phyloP scores from a whole-genome alignment of 2,113 vertebrate genomes.

The Oryctolagus cuniculus region DNA sequence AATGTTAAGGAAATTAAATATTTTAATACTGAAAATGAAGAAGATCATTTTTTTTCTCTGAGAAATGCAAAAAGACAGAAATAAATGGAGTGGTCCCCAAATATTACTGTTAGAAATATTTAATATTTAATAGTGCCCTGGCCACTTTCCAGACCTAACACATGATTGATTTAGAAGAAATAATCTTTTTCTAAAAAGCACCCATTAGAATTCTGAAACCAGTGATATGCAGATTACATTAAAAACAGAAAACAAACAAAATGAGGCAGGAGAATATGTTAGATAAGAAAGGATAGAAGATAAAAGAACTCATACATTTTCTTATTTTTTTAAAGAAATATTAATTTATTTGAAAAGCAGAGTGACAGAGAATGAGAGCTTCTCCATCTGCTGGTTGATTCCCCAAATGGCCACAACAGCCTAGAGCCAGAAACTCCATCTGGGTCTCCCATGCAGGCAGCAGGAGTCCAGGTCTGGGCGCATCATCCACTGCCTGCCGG shows the following conservation, averaged over 20 bases:
- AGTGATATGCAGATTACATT: background rate
- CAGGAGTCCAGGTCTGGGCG: no score
- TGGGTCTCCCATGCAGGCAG: no score
- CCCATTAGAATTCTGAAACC: background rate
- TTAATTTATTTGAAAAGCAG: no score
- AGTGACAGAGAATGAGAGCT: no score
- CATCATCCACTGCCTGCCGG: no score
- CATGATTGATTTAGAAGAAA: background rate
- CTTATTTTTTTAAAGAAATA: background rate
- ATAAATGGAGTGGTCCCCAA: background rate
- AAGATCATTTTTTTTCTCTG: background rate
- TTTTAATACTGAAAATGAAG: background rate
- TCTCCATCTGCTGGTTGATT: no score
- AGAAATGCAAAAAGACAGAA: background rate
- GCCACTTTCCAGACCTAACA: background rate
- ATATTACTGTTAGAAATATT: background rate
- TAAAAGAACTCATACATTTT: background rate
- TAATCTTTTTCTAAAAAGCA: background rate
- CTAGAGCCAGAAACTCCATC: no score
- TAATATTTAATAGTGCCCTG: background rate
- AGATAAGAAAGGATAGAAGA: background rate
- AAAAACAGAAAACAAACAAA: background rate
- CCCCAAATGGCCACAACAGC: no score
- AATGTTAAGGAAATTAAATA: background rate
- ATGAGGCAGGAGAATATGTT: background rate